Conservation (phyloP, 2,797 vertebrate genomes). For the Ciconia nigra region DNA sequence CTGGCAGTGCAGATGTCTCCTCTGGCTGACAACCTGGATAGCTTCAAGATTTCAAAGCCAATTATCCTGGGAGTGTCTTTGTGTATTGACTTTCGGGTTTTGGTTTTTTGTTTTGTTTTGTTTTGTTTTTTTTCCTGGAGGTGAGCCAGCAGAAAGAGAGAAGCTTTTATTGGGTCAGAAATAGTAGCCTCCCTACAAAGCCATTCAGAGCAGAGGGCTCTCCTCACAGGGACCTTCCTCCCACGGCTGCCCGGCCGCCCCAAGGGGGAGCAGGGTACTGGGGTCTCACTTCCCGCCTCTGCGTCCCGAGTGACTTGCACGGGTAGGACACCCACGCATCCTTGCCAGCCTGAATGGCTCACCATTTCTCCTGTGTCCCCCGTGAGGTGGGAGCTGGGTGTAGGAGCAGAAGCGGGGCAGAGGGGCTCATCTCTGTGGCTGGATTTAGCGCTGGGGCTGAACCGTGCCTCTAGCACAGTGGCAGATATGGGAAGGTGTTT, state of each 20-base stretch:
- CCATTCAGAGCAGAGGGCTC: background rate
- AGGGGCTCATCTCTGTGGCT: background rate
- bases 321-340: fast-evolving
- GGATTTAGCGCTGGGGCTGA: background rate
- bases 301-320: fast-evolving
- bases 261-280: fast-evolving
- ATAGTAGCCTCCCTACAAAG: background rate
- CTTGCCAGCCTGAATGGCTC: background rate
- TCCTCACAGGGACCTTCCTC: background rate
- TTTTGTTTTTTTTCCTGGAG: background rate
- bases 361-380: fast-evolving
- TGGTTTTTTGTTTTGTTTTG: background rate
- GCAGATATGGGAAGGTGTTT: fast-evolving
- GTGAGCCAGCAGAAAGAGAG: background rate
- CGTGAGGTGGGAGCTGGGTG: background rate
- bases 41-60: background rate
- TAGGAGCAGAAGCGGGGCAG: background rate
- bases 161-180: background rate
- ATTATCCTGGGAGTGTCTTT: background rate
- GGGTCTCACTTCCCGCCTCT: fast-evolving
- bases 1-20: background rate
- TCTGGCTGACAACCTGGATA: background rate
- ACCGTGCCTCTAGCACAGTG: fast-evolving
- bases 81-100: background rate
- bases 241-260: fast-evolving